Evolutionary conservation across 2,797 vertebrate genomes (phyloP), one percentile per base, ranked within the genome.

Genomic region (Sphenopsis melanotis): DNA sequence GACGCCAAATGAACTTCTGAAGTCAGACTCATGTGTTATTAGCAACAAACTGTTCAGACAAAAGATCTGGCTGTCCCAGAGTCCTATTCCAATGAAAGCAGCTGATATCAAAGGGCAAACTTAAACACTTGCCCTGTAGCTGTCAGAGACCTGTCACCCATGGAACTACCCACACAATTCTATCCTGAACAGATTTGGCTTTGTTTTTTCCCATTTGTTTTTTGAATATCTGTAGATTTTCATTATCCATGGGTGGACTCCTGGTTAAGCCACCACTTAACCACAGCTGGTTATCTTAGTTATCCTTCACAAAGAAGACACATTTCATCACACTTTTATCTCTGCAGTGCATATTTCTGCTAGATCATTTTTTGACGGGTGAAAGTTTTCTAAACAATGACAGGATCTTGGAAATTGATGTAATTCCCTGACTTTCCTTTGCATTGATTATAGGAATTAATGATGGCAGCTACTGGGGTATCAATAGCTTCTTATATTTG

Each of bases 391-490:
- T 37, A 27, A 55, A 26, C 9, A 63, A 23, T 36, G 34, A 5
- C 29, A 80, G 21, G 16, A 37, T 30, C 37, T 49, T 77, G 37
- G 17, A 60, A 83, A 83, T 12, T 32, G 8, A 15, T 2, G 0
- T 14, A 44, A 52, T 64, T 79, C 18, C 16, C 11, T 42, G 14
- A 2, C 41, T 46, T 52, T 65, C 5, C 7, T 84, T 68, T 87
- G 30, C 19, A 42, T 71, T 64, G 10, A 9, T 36, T 80, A 11
- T 49, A 34, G 42, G 18, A n/a, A 70, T 21, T 72, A 14, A 34
- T 0, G 11, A 4, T 50, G 15, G 3, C 11, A 36, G 4, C 12
- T 46, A 6, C 20, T 32, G 36, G 8, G 4, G 3, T 77, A 32
- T 49, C 32, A 57, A 4, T 32, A 61, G 21, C n/a, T 77, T 21